These are phyloP conservation scores for Hiodon alosoides DNA, from an alignment of 2,113 vertebrate species.

Conservation along the genomic window DNA sequence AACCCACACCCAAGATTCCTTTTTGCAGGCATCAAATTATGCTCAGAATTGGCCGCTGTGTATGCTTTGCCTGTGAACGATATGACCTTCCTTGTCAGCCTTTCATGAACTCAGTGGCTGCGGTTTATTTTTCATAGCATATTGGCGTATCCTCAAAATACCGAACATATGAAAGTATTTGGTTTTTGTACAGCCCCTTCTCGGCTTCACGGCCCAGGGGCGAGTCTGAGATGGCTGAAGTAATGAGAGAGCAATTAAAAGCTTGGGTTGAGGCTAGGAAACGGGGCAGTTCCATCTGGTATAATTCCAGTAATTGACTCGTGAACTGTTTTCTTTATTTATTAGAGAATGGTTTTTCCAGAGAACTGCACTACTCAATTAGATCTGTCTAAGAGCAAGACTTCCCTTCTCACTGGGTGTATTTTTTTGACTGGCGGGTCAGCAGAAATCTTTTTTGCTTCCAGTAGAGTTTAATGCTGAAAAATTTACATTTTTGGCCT, in stretches of 20 bases:
- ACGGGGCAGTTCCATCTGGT: conserved; percentile 16
- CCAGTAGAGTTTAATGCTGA: not conserved
- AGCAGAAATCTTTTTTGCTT: not conserved
- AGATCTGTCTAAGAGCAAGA: not conserved
- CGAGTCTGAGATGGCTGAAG: conserved; percentile 12
- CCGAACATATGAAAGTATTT: conserved; percentile 17
- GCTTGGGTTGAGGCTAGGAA: conserved; percentile 12
- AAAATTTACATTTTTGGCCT: not conserved
- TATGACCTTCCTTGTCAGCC: conserved; percentile 6
- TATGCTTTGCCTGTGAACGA: conserved; percentile 7
- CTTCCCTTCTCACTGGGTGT: not conserved
- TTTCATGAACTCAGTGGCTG: not conserved
- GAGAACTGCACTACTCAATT: conserved; percentile 7
- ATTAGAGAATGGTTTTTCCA: conserved; percentile 17
- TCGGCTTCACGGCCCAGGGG: conserved; percentile 1
- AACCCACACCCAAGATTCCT: not conserved
- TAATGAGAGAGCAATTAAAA: conserved; percentile 26
- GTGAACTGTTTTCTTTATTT: conserved; percentile 36
- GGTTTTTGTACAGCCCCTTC: conserved; percentile 2
- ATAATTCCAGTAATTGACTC: conserved; percentile 32
- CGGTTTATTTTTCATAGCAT: conserved; percentile 5
- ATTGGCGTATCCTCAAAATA: conserved; percentile 14
- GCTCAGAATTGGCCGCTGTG: conserved; percentile 1
- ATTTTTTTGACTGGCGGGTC: not conserved
- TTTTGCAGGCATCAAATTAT: conserved; percentile 9